A percentile compares a stretch with the other conserved stretches of the same genome.
phyloP scores from a whole-genome alignment of 2,113 vertebrate genomes.

The Xyrauchen texanus region DNA sequence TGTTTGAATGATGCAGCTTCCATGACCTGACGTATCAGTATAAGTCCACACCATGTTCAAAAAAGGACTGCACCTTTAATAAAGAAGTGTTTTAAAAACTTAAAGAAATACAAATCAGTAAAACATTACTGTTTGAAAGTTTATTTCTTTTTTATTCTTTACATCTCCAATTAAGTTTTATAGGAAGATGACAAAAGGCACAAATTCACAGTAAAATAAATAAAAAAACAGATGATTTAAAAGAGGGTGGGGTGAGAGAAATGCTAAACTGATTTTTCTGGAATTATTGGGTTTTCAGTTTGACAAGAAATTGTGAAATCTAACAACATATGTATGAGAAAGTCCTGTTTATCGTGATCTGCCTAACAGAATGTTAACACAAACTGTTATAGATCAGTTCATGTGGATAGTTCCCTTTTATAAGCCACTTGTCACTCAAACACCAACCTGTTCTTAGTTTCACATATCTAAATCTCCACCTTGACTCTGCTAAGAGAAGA shows the following conservation, averaged over 20 bases:
- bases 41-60: too few relatives aligned
- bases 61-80: too few relatives aligned
- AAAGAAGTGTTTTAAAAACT: too few relatives aligned
- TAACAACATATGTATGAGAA: conserved; percentile 69
- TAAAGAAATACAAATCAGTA: not conserved
- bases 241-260: conserved; percentile 53
- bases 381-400: conserved; percentile 25
- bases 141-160: conserved; percentile 69
- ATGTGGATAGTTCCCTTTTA: conserved; percentile 1
- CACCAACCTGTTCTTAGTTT: not conserved
- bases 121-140: conserved; percentile 70
- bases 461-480: too few relatives aligned
- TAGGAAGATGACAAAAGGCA: conserved; percentile 99
- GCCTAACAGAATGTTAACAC: conserved; percentile 47
- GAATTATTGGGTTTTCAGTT: conserved; percentile 67
- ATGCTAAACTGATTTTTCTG: conserved; percentile 47
- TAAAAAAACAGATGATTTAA: conserved; percentile 59
- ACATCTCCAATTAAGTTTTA: conserved; percentile 90
- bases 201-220: conserved; percentile 93
- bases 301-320: conserved; percentile 66
- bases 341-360: conserved; percentile 61
- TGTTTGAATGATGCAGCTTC: too few relatives aligned
- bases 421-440: conserved; percentile 26
- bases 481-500: too few relatives aligned
- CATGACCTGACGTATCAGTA: too few relatives aligned